Conservation (phyloP, 2,113 vertebrate species). For the Esox niger region DNA sequence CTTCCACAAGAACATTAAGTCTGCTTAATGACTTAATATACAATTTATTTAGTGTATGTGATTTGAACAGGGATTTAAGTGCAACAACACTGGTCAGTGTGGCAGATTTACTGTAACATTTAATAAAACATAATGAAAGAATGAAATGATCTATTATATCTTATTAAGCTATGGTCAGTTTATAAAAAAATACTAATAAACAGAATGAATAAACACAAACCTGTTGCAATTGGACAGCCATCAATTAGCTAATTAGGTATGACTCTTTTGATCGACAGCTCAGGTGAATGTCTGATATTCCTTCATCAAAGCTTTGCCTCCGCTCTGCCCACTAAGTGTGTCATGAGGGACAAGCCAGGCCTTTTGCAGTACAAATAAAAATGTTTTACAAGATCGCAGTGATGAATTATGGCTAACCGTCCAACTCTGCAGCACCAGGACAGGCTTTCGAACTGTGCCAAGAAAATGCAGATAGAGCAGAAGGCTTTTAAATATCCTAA, state of each 20-base stretch:
- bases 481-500: conserved; percentile 55
- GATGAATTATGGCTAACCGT: conserved; percentile 36
- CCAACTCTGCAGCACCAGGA: conserved; percentile 18
- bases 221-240: too few relatives aligned
- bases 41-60: background rate
- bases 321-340: conserved; percentile 19
- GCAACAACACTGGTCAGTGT: background rate
- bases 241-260: background rate
- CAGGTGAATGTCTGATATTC: conserved; percentile 41
- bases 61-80: background rate
- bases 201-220: too few relatives aligned
- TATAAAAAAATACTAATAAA: too few relatives aligned
- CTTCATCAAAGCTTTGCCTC: conserved; percentile 32
- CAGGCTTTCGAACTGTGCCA: conserved; percentile 26
- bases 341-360: conserved; percentile 14
- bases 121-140: too few relatives aligned
- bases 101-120: too few relatives aligned
- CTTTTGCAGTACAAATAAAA: background rate
- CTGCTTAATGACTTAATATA: too few relatives aligned
- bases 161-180: too few relatives aligned
- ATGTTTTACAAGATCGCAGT: conserved; percentile 39
- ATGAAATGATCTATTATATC: too few relatives aligned
- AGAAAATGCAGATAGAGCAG: conserved; percentile 49
- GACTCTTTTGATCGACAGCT: conserved; percentile 35
- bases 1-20: background rate